Evolutionary conservation across 2,888 invertebrate genomes (phyloP).

Genomic region (Archaeoteleia sp.): DNA sequence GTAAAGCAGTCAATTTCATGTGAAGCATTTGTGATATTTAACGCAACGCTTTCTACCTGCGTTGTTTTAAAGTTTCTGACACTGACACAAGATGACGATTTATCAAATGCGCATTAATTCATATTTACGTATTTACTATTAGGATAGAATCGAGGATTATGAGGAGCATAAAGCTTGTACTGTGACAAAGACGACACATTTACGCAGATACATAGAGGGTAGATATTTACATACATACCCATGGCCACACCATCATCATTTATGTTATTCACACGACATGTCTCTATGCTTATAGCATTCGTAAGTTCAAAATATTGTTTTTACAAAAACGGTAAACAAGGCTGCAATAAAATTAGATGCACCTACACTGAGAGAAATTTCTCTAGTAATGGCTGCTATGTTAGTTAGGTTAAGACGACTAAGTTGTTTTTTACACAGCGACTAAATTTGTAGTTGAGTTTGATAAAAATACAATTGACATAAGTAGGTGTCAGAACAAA

Average conservation of each 20-base stretch:
- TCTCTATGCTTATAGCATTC: conserved; percentile 50
- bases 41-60: background rate
- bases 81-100: conserved; percentile 9
- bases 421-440: too few species aligned
- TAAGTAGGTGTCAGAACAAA: too few species aligned
- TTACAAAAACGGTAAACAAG: too few species aligned
- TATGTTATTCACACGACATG: conserved; percentile 71
- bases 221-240: conserved; percentile 71
- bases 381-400: too few species aligned
- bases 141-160: conserved; percentile 37
- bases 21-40: conserved; percentile 18
- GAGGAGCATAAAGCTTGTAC: conserved; percentile 38
- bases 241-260: conserved; percentile 75
- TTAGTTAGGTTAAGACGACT: too few species aligned
- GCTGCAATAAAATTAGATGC: too few species aligned
- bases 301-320: conserved; percentile 39
- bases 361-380: too few species aligned
- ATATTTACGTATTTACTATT: conserved; percentile 12
- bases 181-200: conserved; percentile 41
- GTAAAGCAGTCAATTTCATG: conserved; percentile 53
- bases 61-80: background rate
- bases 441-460: too few species aligned
- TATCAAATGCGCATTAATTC: conserved; percentile 1
- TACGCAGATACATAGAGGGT: conserved; percentile 25
- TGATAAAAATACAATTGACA: too few species aligned